Evolutionary conservation across 1,140 invertebrate genomes (phyloP), one percentile per base, ranked within the genome.

Genomic region (Varroa destructor): DNA sequence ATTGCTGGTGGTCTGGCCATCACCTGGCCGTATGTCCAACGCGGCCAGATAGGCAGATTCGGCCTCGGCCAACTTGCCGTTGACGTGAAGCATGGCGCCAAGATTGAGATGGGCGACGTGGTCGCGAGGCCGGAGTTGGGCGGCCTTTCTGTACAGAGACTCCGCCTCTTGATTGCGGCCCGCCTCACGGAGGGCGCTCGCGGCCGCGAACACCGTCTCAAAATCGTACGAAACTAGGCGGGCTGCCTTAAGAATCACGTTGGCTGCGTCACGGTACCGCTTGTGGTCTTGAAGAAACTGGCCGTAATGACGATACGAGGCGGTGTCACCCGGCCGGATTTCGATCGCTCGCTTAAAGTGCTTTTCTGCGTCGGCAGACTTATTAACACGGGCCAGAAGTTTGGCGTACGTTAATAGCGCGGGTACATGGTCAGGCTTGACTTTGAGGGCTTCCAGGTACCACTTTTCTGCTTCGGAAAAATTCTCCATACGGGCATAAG

Each of bases 331-430:
- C 1, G 91, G 89, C 55, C 90, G 89, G 73, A 95, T 81, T 73
- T 84, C 82, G 74, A 90, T 83, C 1, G 91, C 92, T 77, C 87
- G 87, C 76, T 88, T 82, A 78, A 93, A 93, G 89, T 89, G 92
- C 77, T 87, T 84, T 79, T 94, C 91, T 1, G 92, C 91, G 80
- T 93, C 90, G 55, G 84, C 78, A 56, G 86, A 80, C 74, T 89
- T 84, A 76, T 88, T 90, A 77, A 91, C 90, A 82, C 87, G 87
- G 55, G 90, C 88, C 40, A 92, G 82, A 70, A 94, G 86, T 80
- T 92, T 91, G 56, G 90, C 92, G 77, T 93, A 90, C 57, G 90
- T 92, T 70, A 95, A 84, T 79, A 94, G 89, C 54, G 90, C 89
- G 14, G 89, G 89, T 71, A 91, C 86, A 79, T 93, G 89, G 78